phyloP scores from a whole-genome alignment of 2,113 vertebrate genomes.

The Laticauda laticaudata region DNA sequence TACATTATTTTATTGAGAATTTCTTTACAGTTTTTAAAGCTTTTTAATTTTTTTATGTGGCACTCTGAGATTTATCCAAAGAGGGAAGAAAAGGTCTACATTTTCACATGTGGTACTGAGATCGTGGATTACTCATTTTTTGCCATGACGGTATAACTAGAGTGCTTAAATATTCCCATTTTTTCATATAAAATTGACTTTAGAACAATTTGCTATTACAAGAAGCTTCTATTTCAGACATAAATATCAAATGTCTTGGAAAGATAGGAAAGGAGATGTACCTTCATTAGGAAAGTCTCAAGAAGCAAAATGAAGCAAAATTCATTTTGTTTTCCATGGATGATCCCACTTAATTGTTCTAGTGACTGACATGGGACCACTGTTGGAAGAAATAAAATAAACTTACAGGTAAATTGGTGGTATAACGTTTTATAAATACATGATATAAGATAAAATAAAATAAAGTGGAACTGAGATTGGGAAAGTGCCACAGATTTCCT shows the following conservation, averaged over 20 bases:
- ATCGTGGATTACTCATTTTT: neutral
- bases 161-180: neutral
- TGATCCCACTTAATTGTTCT: neutral
- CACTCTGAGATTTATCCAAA: neutral
- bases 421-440: neutral
- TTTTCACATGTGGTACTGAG: neutral
- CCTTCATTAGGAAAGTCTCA: neutral
- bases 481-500: neutral
- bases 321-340: neutral
- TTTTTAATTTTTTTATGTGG: neutral
- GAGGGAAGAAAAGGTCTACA: neutral
- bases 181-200: conserved; percentile 6
- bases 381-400: neutral
- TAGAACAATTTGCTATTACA: neutral
- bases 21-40: too few species aligned
- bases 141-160: neutral
- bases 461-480: neutral
- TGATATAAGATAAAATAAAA: neutral
- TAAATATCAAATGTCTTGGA: neutral
- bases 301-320: neutral
- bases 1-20: neutral
- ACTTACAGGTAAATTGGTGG: neutral
- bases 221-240: neutral
- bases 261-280: neutral
- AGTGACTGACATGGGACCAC: neutral